Evolutionary conservation across 2,113 vertebrate species (phyloP).

Genomic region (Mirounga angustirostris): DNA sequence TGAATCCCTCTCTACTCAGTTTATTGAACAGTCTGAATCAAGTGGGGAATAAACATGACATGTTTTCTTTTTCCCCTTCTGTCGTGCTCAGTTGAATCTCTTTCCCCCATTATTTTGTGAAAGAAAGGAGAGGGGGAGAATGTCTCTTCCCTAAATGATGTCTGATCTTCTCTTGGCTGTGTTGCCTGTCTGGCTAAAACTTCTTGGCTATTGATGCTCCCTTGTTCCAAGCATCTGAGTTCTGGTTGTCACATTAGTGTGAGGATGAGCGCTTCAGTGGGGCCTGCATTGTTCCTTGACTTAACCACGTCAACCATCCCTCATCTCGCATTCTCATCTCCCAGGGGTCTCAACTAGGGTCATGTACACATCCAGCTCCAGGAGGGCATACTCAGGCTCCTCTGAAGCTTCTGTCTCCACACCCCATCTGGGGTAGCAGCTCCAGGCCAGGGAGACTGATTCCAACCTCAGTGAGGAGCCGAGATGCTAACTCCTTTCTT

Average conservation of each 20-base stretch:
- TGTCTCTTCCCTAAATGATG: not conserved
- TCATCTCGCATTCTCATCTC: not conserved
- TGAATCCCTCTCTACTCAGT: not conserved
- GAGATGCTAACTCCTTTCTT: no score
- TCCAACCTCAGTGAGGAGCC: not conserved
- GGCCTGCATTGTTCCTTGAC: not conserved
- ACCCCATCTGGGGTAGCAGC: not conserved
- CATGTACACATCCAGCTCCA: fast-evolving
- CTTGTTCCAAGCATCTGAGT: not conserved
- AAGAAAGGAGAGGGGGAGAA: not conserved
- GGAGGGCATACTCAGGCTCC: fast-evolving
- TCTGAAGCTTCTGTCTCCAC: not conserved
- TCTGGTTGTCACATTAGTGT: not conserved
- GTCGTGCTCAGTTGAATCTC: not conserved
- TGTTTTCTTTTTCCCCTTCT: not conserved
- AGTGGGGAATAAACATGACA: not conserved
- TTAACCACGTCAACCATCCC: not conserved
- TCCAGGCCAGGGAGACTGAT: not conserved
- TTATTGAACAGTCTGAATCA: not conserved
- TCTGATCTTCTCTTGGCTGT: not conserved
- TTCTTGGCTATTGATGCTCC: not conserved
- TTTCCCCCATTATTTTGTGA: not conserved
- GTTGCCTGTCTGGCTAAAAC: not conserved
- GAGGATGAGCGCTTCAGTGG: not conserved
- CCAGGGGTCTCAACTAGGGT: no score